Conservation (phyloP, 1,140 invertebrate genomes). For the Scaptomyza montana region DNA sequence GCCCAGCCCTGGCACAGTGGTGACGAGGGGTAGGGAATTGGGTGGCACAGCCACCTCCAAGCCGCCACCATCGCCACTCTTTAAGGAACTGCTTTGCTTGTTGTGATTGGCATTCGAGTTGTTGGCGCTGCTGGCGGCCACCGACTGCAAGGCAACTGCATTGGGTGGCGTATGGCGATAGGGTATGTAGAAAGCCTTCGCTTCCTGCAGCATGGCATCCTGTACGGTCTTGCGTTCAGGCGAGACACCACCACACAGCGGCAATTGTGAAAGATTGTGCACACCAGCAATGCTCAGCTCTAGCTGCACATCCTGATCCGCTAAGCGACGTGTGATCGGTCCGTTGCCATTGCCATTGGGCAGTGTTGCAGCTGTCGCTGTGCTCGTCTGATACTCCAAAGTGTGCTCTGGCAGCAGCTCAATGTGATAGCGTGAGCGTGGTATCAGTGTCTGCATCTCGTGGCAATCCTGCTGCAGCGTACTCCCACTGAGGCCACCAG, state of each 20-base stretch:
- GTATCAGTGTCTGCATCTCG: conserved; percentile 82
- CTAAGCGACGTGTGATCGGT: conserved; percentile 36
- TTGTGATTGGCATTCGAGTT: conserved; percentile 30
- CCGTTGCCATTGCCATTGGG: conserved; percentile 70
- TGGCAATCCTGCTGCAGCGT: conserved; percentile 78
- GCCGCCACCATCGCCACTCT: conserved; percentile 39
- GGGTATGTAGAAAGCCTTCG: conserved; percentile 75
- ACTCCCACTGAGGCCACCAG: conserved; percentile 71
- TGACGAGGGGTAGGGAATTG: conserved; percentile 67
- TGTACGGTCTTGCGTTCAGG: conserved; percentile 63
- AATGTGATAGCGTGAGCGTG: conserved; percentile 71
- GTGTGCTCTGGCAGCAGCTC: conserved; percentile 66
- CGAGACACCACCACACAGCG: conserved; percentile 55
- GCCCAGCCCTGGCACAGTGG: conserved; percentile 57
- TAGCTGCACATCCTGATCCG: conserved; percentile 44
- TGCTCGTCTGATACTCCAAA: conserved; percentile 70
- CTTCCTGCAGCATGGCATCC: conserved; percentile 61
- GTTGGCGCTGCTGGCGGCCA: background rate
- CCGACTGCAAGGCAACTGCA: conserved; percentile 53
- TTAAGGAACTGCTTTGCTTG: conserved; percentile 64
- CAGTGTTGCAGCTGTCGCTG: conserved; percentile 54
- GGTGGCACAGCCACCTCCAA: conserved; percentile 66
- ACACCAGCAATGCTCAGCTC: conserved; percentile 68
- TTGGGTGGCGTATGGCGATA: conserved; percentile 75
- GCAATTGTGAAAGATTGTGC: conserved; percentile 72